A percentile compares a stretch with the other conserved stretches of the same genome.
Evolutionary conservation across 1,140 invertebrate genomes (phyloP).

Genomic region (Sitophilus oryzae): DNA sequence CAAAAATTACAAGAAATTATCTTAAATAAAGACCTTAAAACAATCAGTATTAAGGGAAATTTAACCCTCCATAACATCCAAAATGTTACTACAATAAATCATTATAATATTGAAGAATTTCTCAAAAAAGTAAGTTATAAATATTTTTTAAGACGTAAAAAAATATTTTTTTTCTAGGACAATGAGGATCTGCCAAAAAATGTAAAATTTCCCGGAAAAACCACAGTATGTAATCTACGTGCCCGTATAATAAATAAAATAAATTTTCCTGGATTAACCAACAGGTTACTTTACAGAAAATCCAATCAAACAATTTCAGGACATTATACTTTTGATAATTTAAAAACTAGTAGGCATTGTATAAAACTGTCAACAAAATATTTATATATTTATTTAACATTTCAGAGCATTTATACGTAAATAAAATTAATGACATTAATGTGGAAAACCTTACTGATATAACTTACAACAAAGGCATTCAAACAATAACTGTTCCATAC

Average conservation of each 20-base stretch:
- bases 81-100: slow-evolving; percentile 33
- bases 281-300: slow-evolving; percentile 28
- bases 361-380: slow-evolving; percentile 7
- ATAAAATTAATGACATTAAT: slow-evolving; percentile 33
- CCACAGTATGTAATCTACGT: slow-evolving; percentile 26
- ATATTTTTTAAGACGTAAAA: slow-evolving; percentile 6
- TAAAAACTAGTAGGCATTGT: slow-evolving; percentile 21
- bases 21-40: slow-evolving; percentile 13
- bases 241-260: slow-evolving; percentile 30
- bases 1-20: slow-evolving; percentile 23
- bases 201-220: slow-evolving; percentile 13
- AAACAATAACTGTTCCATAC: slow-evolving; percentile 22
- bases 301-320: slow-evolving; percentile 32
- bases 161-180: background rate
- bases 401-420: slow-evolving; percentile 32
- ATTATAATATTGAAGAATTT: slow-evolving; percentile 22
- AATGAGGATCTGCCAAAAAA: background rate
- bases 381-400: slow-evolving; percentile 12
- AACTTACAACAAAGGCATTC: slow-evolving; percentile 17
- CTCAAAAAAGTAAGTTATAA: slow-evolving; percentile 27
- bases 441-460: slow-evolving; percentile 31
- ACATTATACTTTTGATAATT: slow-evolving; percentile 28
- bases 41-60: slow-evolving; percentile 30
- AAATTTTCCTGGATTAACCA: slow-evolving; percentile 25
- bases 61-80: slow-evolving; percentile 25